Percentiles rank a stretch among this genome's conserved stretches.
These are phyloP conservation scores for Oryzias celebensis DNA, from an alignment of 2,113 vertebrate species.

Conservation along the genomic window DNA sequence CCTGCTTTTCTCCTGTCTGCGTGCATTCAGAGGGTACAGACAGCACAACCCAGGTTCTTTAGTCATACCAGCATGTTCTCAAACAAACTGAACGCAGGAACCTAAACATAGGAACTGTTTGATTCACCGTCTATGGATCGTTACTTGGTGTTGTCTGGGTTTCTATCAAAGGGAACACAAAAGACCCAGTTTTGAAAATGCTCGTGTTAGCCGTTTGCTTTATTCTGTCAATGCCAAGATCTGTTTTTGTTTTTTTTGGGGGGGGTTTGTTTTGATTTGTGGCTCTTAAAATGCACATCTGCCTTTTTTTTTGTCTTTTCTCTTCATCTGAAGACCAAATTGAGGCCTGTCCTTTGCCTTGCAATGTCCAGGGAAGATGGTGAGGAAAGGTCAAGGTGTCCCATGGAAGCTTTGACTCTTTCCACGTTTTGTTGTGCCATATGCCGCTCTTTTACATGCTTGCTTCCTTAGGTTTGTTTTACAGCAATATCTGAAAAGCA, in stretches of 20 bases:
- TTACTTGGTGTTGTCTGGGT: conserved; percentile 42
- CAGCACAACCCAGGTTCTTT: conserved; percentile 36
- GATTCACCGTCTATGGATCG: conserved; percentile 50
- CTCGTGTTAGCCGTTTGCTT: conserved; percentile 30
- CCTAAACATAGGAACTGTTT: conserved; percentile 43
- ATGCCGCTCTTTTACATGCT: conserved; percentile 58
- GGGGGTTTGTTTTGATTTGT: conserved; percentile 41
- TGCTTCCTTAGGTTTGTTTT: conserved; percentile 61
- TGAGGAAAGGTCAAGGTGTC: conserved; percentile 57
- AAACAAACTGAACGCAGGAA: conserved; percentile 30
- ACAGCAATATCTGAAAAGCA: conserved; percentile 76
- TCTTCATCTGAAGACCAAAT: conserved; percentile 56
- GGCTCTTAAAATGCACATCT: conserved; percentile 41
- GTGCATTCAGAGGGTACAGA: conserved; percentile 41
- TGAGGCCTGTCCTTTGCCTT: conserved; percentile 68
- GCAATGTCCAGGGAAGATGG: conserved; percentile 54
- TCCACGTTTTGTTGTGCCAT: conserved; percentile 68
- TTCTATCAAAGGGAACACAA: conserved; percentile 64
- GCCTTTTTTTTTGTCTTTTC: conserved; percentile 40
- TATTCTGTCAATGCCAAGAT: conserved; percentile 74
- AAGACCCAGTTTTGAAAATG: conserved; percentile 39
- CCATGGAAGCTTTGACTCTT: conserved; percentile 63
- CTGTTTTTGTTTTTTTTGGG: conserved; percentile 41
- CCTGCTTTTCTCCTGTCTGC: conserved; percentile 26
- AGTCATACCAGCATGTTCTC: conserved; percentile 37